A percentile compares a stretch with the other conserved stretches of the same genome.
Evolutionary conservation across 2,888 invertebrate species (phyloP).

Genomic region (Dexiosoma caninum): DNA sequence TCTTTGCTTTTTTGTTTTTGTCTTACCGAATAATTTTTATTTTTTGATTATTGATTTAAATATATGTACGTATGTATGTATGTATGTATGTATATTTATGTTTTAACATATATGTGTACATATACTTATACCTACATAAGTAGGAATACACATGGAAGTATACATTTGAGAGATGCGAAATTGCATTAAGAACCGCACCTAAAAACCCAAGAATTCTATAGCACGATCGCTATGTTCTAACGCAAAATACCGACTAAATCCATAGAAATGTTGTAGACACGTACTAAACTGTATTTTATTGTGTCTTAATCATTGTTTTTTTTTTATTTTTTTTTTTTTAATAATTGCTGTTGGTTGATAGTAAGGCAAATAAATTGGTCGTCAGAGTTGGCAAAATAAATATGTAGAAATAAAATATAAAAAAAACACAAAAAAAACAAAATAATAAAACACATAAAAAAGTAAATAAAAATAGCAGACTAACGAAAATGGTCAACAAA

Average conservation of each 20-base stretch:
- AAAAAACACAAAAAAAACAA: neutral
- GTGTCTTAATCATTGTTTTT: slow-evolving; percentile 30
- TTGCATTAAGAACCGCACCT: neutral
- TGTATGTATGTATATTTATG: neutral
- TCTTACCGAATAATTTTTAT: neutral
- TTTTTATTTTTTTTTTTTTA: slow-evolving; percentile 13
- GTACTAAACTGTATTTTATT: slow-evolving; percentile 71
- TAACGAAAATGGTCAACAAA: slow-evolving; percentile 56
- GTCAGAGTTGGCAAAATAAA: slow-evolving; percentile 48
- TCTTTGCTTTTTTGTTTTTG: too few relatives aligned
- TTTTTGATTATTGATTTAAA: neutral
- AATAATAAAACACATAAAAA: neutral
- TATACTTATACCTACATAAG: too few relatives aligned
- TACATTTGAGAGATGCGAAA: neutral
- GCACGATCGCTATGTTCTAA: slow-evolving; percentile 65
- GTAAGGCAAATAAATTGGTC: slow-evolving; percentile 44
- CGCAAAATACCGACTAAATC: slow-evolving; percentile 74
- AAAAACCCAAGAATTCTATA: slow-evolving; percentile 9
- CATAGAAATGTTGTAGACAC: slow-evolving; percentile 74
- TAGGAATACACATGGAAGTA: neutral
- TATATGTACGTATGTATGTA: neutral
- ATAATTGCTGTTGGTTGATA: slow-evolving; percentile 43
- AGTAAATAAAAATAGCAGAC: slow-evolving; percentile 7
- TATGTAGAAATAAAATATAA: too few relatives aligned
- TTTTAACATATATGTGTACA: too few relatives aligned